These are phyloP conservation scores for Scaeva pyrastri DNA, from an alignment of 2,888 invertebrate species.

Conservation along the genomic window DNA sequence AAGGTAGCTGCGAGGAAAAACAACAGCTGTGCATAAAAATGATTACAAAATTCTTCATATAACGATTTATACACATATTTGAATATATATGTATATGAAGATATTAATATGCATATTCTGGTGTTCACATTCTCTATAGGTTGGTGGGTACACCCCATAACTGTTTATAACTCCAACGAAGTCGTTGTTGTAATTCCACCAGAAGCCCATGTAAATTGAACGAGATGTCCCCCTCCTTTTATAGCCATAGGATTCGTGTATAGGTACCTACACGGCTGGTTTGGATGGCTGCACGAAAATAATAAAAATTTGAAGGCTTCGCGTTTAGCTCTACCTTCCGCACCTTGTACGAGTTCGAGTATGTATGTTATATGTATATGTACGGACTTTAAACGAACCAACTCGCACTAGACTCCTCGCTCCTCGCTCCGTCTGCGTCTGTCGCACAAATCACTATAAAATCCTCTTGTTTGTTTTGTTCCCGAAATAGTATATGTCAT, in stretches of 20 bases:
- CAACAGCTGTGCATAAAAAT: constrained; percentile 35
- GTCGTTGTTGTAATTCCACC: constrained; percentile 51
- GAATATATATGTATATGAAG: background rate
- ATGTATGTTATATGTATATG: too few species aligned
- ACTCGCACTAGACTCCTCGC: background rate
- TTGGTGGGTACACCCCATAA: background rate
- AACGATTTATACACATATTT: too few species aligned
- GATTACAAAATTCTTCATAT: constrained; percentile 24
- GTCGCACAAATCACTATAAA: constrained; percentile 58
- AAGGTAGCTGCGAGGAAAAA: constrained; percentile 5
- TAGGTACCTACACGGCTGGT: background rate
- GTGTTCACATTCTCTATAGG: background rate
- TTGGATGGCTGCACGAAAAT: constrained; percentile 15
- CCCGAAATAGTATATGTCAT: background rate
- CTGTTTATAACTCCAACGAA: constrained; percentile 2
- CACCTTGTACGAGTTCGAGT: too few species aligned
- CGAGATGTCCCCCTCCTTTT: constrained; percentile 17
- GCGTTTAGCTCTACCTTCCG: background rate
- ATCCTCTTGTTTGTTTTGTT: constrained; percentile 49
- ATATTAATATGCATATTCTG: constrained; percentile 27
- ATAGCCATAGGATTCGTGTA: constrained; percentile 14
- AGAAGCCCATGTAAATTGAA: constrained; percentile 68
- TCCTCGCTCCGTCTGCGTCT: background rate
- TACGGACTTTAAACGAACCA: background rate
- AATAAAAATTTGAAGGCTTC: constrained; percentile 35